A percentile compares a stretch with the other conserved stretches of the same genome.
Conservation (phyloP, 1,140 invertebrate species). For the Vollenhovia emeryi region DNA sequence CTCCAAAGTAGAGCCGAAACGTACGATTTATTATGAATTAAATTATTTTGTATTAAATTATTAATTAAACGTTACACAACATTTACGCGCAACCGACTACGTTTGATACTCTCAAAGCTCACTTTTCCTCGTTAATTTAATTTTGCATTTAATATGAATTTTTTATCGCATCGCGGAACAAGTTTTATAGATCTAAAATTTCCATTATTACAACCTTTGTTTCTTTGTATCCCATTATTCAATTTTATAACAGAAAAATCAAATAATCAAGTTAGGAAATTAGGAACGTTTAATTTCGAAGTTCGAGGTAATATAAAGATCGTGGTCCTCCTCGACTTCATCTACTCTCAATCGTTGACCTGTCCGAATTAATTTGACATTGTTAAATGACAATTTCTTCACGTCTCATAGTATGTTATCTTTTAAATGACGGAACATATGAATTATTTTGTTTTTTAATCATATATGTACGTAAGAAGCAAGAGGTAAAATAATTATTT, state of each 20-base stretch:
- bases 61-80: no score
- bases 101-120: no score
- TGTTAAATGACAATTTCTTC: not conserved
- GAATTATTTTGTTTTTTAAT: not conserved
- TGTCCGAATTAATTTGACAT: not conserved
- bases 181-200: not conserved
- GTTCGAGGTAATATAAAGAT: slow-evolving; percentile 55
- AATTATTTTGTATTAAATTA: no score
- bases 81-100: no score
- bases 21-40: no score
- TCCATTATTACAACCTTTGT: not conserved
- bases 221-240: slow-evolving; percentile 65
- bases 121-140: no score
- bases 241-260: slow-evolving; percentile 65
- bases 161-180: not conserved
- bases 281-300: slow-evolving; percentile 53
- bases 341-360: not conserved
- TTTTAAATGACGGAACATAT: not conserved
- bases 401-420: not conserved
- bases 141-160: not conserved
- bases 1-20: no score
- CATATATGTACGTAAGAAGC: not conserved
- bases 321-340: slow-evolving; percentile 15
- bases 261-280: slow-evolving; percentile 71
- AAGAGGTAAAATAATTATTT: not conserved